Evolutionary conservation across 92 coral and sea anemone genomes (phyloP), one percentile per base, ranked within the genome.

Genomic region (Chrysogorgia sp.): DNA sequence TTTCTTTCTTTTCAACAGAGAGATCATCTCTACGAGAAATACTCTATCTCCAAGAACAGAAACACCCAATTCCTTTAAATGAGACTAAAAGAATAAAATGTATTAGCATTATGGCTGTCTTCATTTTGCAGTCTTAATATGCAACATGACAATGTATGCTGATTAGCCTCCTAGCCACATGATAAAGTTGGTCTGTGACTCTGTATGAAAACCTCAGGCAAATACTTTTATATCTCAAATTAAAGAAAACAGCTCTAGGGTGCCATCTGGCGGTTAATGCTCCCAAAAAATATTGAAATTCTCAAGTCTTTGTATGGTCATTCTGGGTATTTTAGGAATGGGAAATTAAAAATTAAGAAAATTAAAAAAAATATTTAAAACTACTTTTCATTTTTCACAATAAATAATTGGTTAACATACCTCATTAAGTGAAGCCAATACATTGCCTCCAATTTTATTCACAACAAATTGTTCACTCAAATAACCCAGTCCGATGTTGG

Each of bases 371-470:
- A 47, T 6, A 47, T 7, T 2, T 15, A 7, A 6, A 47, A 37
- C 43, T 37, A 37, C 12, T 4, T 37, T 37, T n/a, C n/a, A n/a
- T n/a, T 37, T 37, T 37, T 4, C 12, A 37, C 12, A 37, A 37
- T 37, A 4, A 12, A 4, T 4, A 4, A 17, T 24, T 22, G 34
- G 12, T 7, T 30, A 25, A 32, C 87, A 35, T 35, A 94, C 98
- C 97, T 94, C 98, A 28, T 82, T 89, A 24, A 94, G 52, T 21
- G 86, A 66, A 77, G 92, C 89, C 12, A 94, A 85, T 15, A 91
- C 83, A 69, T 94, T 87, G 26, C 98, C 98, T 87, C 71, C 92
- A 84, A 94, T 94, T 85, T 94, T 94, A 84, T 94, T 94, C 26
- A 85, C 92, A 41, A 67, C 76, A 63, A 94, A 94, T 85, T 85